Evolutionary conservation across 1,140 invertebrate genomes (phyloP), one percentile per base, ranked within the genome.

Genomic region (Cotesia chilonis): DNA sequence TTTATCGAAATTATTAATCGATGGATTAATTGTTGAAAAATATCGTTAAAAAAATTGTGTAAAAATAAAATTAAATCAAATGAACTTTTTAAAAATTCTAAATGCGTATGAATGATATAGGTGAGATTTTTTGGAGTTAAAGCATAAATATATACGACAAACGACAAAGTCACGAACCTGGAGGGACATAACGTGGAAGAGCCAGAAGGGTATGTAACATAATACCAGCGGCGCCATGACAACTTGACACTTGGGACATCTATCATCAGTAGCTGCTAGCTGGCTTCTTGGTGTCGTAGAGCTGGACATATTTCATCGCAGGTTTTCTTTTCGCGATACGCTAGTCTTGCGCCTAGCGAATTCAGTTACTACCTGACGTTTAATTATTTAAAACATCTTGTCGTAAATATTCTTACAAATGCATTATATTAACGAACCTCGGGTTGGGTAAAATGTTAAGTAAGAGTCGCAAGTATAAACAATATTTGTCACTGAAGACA

Each of bases 261-360:
- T 64, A 76, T 76, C 75, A 76, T 76, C 75, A 68, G 75, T 76
- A 76, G 75, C 75, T 47, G 41, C 6, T 76, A 76, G 75, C 75
- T 47, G 41, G 10, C 69, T 63, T 64, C 20, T 9, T 64, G 71
- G 68, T 74, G 71, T 76, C 75, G 75, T 71, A 55, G 75, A n/a
- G 12, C 9, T 74, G 73, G 71, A 71, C 38, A 60, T 41, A 54
- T 72, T 66, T 72, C 20, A 41, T 66, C 52, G 28, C 59, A 61
- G 59, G 57, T 67, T 63, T 55, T 36, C 38, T 55, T 64, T 37
- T 52, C 12, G n/a, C n/a, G 10, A 54, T 59, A 7, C 4, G 3
- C 6, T 9, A 59, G 17, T 55, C 17, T 55, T 55, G 54, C 41
- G 10, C 41, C 41, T 47, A 47, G 41, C 10, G 41, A 2, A 47